These are phyloP conservation scores for Indri indri DNA, from an alignment of 2,113 vertebrate species.

Conservation along the genomic window DNA sequence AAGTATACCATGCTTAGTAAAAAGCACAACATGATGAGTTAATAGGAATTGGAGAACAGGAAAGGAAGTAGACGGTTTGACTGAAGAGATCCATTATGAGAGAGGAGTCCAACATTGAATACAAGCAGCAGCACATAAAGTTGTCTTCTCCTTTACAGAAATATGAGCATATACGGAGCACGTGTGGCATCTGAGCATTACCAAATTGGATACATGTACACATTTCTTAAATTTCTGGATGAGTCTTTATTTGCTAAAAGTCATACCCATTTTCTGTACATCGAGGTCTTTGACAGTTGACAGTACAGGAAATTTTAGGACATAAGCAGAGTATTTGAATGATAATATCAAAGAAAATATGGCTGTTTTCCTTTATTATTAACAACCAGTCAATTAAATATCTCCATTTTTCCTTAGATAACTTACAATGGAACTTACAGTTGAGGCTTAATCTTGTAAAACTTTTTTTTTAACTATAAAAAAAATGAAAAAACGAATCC, in stretches of 20 bases:
- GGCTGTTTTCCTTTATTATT: slow-evolving; percentile 61
- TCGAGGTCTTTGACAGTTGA: slow-evolving; percentile 59
- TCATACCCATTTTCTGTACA: slow-evolving; percentile 43
- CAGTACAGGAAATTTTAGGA: slow-evolving; percentile 59
- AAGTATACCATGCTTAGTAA: neutral
- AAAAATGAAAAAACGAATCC: slow-evolving; percentile 46
- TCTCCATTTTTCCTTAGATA: slow-evolving; percentile 69
- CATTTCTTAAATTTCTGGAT: slow-evolving; percentile 42
- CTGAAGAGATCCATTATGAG: neutral
- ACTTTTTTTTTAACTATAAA: slow-evolving; percentile 39
- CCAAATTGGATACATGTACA: neutral
- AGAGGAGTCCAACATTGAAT: slow-evolving; percentile 49
- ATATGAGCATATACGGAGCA: neutral
- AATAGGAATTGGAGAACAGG: slow-evolving; percentile 46
- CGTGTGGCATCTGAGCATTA: slow-evolving; percentile 44
- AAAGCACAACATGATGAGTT: slow-evolving; percentile 37
- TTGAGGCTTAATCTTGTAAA: slow-evolving; percentile 64
- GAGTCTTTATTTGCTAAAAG: slow-evolving; percentile 46
- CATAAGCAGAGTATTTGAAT: slow-evolving; percentile 23
- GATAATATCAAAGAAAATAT: slow-evolving; percentile 35
- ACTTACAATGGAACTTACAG: slow-evolving; percentile 64
- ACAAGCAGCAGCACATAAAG: slow-evolving; percentile 51
- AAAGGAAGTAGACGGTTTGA: slow-evolving; percentile 56
- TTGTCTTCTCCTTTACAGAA: slow-evolving; percentile 67
- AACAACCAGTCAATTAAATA: slow-evolving; percentile 41